Conservation (phyloP, 1,140 invertebrate genomes). For the Drosophila lini region DNA sequence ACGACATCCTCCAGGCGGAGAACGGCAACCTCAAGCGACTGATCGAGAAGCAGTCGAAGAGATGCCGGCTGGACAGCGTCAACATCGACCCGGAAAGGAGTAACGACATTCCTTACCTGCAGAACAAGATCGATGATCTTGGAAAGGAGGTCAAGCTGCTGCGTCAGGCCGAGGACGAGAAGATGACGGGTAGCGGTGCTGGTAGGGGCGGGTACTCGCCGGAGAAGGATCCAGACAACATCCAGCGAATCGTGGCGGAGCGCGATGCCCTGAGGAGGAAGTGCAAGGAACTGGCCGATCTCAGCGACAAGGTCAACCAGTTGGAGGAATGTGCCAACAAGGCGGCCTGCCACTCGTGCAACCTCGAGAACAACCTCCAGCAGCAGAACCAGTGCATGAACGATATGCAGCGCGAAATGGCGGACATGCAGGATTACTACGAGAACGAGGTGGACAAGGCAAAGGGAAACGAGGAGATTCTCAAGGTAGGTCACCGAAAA, state of each 20-base stretch:
- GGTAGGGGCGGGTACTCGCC: constrained; percentile 4
- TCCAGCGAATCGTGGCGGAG: constrained; percentile 62
- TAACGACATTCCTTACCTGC: constrained; percentile 65
- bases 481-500: constrained; percentile 39
- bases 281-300: constrained; percentile 33
- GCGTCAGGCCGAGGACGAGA: constrained; percentile 64
- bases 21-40: constrained; percentile 68
- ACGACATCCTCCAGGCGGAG: constrained; percentile 68
- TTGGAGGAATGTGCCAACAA: constrained; percentile 34
- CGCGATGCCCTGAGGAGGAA: constrained; percentile 67
- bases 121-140: constrained; percentile 62
- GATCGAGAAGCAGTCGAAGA: constrained; percentile 67
- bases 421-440: constrained; percentile 73
- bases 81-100: constrained; percentile 64
- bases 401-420: constrained; percentile 67
- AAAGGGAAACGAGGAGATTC: constrained; percentile 60
- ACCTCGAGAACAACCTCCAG: constrained; percentile 32
- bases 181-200: constrained; percentile 4
- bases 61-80: constrained; percentile 52
- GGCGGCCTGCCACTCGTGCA: constrained; percentile 17
- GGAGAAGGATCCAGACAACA: constrained; percentile 51
- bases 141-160: constrained; percentile 64
- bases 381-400: constrained; percentile 52
- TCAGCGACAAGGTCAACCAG: constrained; percentile 37
- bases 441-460: constrained; percentile 61